Conservation (phyloP, 2,797 vertebrate species). For the Rhincodon typus region DNA sequence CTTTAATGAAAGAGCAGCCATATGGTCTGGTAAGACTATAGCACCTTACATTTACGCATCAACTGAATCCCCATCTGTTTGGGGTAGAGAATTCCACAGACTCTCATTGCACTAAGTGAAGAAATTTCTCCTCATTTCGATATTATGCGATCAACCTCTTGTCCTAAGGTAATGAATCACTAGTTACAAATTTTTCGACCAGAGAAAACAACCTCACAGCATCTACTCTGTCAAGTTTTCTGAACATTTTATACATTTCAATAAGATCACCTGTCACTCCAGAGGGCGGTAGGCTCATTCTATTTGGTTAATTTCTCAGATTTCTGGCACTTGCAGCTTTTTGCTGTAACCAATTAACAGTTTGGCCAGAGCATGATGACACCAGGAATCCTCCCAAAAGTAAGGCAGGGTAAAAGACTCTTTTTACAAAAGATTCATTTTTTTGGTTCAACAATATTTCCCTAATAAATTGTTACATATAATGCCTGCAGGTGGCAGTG, state of each 20-base stretch:
- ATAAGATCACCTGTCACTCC: neutral
- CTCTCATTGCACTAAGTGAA: neutral
- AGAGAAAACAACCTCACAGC: neutral
- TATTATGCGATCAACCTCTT: neutral
- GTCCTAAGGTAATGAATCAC: neutral
- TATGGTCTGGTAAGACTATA: too few species aligned
- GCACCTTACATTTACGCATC: neutral
- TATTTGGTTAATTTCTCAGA: neutral
- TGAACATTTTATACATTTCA: neutral
- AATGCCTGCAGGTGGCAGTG: neutral
- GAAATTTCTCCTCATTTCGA: neutral
- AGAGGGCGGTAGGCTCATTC: neutral
- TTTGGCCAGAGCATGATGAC: neutral
- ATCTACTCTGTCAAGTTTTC: neutral
- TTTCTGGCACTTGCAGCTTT: neutral
- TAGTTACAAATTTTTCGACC: neutral
- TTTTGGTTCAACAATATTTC: too few species aligned
- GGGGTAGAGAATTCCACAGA: neutral
- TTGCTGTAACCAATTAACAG: neutral
- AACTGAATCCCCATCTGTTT: neutral
- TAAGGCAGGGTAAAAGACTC: neutral
- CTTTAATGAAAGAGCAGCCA: too few species aligned
- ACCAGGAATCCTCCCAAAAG: neutral
- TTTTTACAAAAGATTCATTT: neutral
- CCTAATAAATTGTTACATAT: neutral